phyloP scores from a whole-genome alignment of 2,888 invertebrate genomes.

The Agrypnus murinus region DNA sequence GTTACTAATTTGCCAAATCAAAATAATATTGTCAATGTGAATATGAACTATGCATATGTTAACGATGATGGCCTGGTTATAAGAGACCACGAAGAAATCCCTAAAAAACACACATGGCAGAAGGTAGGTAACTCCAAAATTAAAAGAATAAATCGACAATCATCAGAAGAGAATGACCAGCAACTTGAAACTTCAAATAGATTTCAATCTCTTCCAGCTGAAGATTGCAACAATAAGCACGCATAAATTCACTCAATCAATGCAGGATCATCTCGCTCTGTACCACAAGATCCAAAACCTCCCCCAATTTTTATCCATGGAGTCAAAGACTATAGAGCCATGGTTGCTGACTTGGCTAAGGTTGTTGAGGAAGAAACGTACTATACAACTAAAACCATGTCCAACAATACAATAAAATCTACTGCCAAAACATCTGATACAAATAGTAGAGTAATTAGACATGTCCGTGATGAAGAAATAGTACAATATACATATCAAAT shows the following conservation, averaged over 20 bases:
- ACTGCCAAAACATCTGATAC: background rate
- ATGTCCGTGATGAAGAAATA: background rate
- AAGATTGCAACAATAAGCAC: background rate
- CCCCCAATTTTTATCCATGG: background rate
- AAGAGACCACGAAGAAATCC: background rate
- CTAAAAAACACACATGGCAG: background rate
- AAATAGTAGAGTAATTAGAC: background rate
- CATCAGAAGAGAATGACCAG: background rate
- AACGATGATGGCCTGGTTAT: too few relatives aligned
- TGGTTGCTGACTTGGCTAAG: background rate
- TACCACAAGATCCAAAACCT: background rate
- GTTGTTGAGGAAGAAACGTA: background rate
- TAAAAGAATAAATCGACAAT: background rate
- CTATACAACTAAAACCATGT: background rate
- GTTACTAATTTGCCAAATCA: too few relatives aligned
- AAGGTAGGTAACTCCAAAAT: too few relatives aligned
- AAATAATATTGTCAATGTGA: too few relatives aligned
- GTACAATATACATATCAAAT: background rate
- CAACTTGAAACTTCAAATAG: background rate
- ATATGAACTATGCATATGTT: too few relatives aligned
- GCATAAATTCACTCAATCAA: too few relatives aligned
- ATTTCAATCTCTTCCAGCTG: background rate
- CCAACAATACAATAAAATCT: too few relatives aligned
- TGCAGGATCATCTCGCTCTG: background rate
- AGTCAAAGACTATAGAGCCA: background rate